Evolutionary conservation across 2,888 invertebrate genomes (phyloP).

Genomic region (Parasteatoda lunata): DNA sequence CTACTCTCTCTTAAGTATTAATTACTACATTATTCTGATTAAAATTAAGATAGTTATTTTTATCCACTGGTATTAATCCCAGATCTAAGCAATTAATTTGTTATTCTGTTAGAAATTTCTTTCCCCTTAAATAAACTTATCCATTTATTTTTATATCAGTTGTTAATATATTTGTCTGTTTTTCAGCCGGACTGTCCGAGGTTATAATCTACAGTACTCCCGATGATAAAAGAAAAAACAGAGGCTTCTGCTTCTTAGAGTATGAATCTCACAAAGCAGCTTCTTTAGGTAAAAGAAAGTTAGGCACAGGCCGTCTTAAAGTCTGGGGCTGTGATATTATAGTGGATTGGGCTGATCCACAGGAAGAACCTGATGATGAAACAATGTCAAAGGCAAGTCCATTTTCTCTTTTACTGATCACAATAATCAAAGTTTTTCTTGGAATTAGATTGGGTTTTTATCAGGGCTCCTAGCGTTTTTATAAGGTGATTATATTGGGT

Average conservation of each 20-base stretch:
- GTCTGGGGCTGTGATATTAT: slow-evolving; percentile 99
- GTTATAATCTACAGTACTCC: slow-evolving; percentile 99
- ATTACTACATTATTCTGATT: too few species aligned
- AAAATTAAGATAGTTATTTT: neutral
- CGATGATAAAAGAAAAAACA: slow-evolving; percentile 99
- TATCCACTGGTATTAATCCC: neutral
- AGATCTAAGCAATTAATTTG: neutral
- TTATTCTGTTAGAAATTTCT: neutral
- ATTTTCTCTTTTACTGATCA: too few species aligned
- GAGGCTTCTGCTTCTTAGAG: slow-evolving; percentile 99
- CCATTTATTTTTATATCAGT: too few species aligned
- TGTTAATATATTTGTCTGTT: neutral
- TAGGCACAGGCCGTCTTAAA: slow-evolving; percentile 94
- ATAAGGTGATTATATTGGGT: too few species aligned
- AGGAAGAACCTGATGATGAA: slow-evolving; percentile 99
- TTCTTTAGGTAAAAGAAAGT: slow-evolving; percentile 95
- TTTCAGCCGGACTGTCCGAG: slow-evolving; percentile 95
- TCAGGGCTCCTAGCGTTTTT: too few species aligned
- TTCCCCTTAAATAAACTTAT: too few species aligned
- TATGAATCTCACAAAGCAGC: slow-evolving; percentile 99
- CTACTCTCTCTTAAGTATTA: too few species aligned
- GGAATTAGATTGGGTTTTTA: too few species aligned
- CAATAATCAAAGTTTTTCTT: too few species aligned
- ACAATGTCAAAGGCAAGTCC: slow-evolving; percentile 93
- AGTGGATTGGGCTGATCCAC: slow-evolving; percentile 99